Conservation (phyloP, 2,888 invertebrate genomes). For the Phoronis australis region DNA sequence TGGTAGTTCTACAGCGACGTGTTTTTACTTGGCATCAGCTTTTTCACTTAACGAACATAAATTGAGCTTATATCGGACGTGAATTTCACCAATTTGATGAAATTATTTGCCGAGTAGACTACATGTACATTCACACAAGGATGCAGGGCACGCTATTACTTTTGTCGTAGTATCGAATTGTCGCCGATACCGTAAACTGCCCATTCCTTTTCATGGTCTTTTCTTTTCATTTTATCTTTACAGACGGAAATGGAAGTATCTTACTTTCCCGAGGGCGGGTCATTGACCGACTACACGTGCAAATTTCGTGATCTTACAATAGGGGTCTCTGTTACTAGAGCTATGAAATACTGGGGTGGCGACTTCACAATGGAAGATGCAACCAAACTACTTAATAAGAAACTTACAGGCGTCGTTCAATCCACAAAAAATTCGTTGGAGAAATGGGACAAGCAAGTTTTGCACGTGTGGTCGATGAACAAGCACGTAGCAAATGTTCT, state of each 20-base stretch:
- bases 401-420: conserved; percentile 43
- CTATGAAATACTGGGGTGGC: conserved; percentile 39
- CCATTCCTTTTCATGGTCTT: too few relatives aligned
- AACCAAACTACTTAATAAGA: conserved; percentile 33
- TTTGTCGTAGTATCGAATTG: too few relatives aligned
- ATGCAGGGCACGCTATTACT: too few relatives aligned
- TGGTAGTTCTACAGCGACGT: too few relatives aligned
- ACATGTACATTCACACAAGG: too few relatives aligned
- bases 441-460: conserved; percentile 45
- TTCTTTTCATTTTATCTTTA: too few relatives aligned
- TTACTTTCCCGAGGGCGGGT: conserved; percentile 45
- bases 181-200: too few relatives aligned
- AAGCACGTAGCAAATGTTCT: conserved; percentile 29
- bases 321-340: conserved; percentile 49
- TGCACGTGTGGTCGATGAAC: conserved; percentile 45
- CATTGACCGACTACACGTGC: conserved; percentile 46
- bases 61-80: background rate
- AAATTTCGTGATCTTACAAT: conserved; percentile 28
- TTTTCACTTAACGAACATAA: background rate
- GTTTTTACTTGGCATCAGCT: too few relatives aligned
- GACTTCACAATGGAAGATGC: conserved; percentile 37
- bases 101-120: too few relatives aligned
- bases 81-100: too few relatives aligned
- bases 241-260: conserved; percentile 50
- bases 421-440: conserved; percentile 36